A percentile compares a stretch with the other conserved stretches of the same genome.
phyloP scores from a whole-genome alignment of 2,113 vertebrate genomes.

The Gopherus flavomarginatus region DNA sequence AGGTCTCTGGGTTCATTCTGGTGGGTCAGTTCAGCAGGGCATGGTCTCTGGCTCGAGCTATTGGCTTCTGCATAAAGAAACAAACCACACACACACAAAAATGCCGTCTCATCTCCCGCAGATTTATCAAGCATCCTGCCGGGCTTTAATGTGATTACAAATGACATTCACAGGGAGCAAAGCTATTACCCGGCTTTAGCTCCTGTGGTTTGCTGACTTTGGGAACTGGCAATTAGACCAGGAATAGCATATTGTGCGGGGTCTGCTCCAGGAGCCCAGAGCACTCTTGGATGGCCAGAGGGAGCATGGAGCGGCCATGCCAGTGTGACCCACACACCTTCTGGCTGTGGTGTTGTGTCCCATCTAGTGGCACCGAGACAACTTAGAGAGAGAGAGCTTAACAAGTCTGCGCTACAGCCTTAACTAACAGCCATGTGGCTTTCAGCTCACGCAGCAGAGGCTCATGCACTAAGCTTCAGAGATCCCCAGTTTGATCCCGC shows the following conservation, averaged over 20 bases:
- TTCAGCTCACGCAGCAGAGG: no score
- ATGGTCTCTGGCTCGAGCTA: background rate
- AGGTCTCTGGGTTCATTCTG: background rate
- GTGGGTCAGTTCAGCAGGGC: background rate
- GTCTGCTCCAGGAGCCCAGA: background rate
- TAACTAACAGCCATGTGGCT: no score
- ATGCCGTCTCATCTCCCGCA: background rate
- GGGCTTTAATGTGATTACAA: background rate
- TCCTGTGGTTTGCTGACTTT: background rate
- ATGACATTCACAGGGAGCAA: background rate
- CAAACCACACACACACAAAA: background rate
- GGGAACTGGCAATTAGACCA: fast-evolving
- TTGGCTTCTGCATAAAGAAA: background rate
- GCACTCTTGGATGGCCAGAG: background rate
- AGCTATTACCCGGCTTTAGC: background rate
- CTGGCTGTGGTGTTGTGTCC: no score
- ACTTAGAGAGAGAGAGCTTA: no score
- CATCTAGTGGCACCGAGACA: no score
- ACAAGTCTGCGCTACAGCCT: no score
- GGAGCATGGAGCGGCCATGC: background rate
- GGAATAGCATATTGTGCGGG: fast-evolving
- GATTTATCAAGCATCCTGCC: background rate
- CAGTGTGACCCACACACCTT: no score
- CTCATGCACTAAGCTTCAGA: no score
- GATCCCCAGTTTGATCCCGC: no score